Percentiles rank a stretch among this genome's conserved stretches.
Conservation (phyloP, 1,140 invertebrate genomes). For the Diachasma alloeum region DNA sequence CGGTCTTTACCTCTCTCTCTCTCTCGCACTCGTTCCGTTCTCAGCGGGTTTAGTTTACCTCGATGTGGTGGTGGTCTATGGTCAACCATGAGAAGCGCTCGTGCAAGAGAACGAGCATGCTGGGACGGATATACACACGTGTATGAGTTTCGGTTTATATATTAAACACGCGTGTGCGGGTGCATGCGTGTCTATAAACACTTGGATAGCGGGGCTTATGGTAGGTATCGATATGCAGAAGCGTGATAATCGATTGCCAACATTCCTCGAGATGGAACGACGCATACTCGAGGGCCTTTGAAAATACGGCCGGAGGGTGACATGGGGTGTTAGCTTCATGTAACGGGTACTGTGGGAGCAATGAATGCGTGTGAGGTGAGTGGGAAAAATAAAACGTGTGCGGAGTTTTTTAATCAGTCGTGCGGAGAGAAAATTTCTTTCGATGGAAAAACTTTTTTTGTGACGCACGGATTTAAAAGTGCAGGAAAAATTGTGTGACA, state of each 20-base stretch:
- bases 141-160: not conserved
- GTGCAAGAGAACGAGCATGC: conserved; percentile 30
- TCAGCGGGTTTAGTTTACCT: not conserved
- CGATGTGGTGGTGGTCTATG: not conserved
- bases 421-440: too few relatives aligned
- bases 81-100: conserved; percentile 20
- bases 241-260: conserved; percentile 59
- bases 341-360: not conserved
- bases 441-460: too few relatives aligned
- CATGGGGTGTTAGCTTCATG: not conserved
- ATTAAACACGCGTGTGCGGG: not conserved
- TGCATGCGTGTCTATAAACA: not conserved
- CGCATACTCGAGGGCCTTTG: not conserved
- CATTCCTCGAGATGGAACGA: conserved; percentile 58
- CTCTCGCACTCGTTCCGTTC: not conserved
- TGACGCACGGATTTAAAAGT: too few relatives aligned
- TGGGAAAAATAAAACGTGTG: too few relatives aligned
- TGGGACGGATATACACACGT: conserved; percentile 15
- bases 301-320: not conserved
- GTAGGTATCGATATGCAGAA: conserved; percentile 59
- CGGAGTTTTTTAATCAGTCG: too few relatives aligned
- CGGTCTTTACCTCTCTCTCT: not conserved
- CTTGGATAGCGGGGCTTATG: conserved; percentile 25
- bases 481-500: too few relatives aligned
- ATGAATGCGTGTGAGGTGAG: not conserved